phyloP scores from a whole-genome alignment of 2,888 invertebrate species.

The Cylloceria caligata region DNA sequence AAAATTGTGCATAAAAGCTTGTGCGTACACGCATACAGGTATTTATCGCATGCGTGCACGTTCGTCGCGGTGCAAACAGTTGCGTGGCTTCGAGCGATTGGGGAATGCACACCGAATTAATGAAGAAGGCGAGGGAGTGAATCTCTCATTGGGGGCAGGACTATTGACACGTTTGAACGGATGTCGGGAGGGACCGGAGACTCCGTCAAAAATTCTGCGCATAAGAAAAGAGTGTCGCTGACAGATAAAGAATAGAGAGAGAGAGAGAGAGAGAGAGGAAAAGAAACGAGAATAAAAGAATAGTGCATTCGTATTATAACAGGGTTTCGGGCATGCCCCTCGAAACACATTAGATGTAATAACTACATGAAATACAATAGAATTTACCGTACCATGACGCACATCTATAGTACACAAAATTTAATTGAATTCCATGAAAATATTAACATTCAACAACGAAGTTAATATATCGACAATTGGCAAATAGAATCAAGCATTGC shows the following conservation, averaged over 20 bases:
- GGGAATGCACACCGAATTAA: slow-evolving; percentile 40
- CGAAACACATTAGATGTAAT: neutral
- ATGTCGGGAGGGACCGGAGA: slow-evolving; percentile 8
- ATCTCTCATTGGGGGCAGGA: slow-evolving; percentile 38
- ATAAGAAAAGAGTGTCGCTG: slow-evolving; percentile 26
- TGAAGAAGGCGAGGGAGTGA: slow-evolving; percentile 51
- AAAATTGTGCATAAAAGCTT: slow-evolving; percentile 72
- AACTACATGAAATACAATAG: neutral
- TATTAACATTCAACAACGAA: neutral
- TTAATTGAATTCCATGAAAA: neutral
- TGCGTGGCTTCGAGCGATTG: slow-evolving; percentile 63
- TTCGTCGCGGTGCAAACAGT: neutral
- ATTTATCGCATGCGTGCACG: slow-evolving; percentile 55
- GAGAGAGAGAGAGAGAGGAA: neutral
- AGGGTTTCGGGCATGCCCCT: neutral
- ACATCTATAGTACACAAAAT: neutral
- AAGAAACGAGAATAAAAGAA: slow-evolving; percentile 20
- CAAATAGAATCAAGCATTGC: neutral
- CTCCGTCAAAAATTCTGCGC: slow-evolving; percentile 31
- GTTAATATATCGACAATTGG: neutral
- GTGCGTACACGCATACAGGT: slow-evolving; percentile 50
- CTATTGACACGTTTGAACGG: slow-evolving; percentile 45
- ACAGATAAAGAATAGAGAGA: neutral
- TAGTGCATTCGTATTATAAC: slow-evolving; percentile 12
- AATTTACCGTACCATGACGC: neutral